phyloP scores from a whole-genome alignment of 2,797 vertebrate species.

The Xenentodon cancila region DNA sequence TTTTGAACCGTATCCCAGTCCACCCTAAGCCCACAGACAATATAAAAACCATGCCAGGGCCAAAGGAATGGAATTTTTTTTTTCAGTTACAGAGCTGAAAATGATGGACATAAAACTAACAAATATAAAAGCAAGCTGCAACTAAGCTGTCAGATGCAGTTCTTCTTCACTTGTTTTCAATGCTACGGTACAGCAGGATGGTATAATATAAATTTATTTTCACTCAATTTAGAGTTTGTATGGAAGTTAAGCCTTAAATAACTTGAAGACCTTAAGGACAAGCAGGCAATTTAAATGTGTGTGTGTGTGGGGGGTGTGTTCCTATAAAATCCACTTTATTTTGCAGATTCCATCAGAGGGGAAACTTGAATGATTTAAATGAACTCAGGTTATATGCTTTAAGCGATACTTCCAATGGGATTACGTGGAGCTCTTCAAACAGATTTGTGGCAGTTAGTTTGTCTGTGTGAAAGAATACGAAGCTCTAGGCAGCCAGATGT shows the following conservation, averaged over 20 bases:
- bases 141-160: slow-evolving; percentile 6
- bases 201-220: background rate
- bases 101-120: slow-evolving; percentile 7
- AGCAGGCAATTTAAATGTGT: slow-evolving; percentile 26
- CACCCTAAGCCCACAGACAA: slow-evolving; percentile 22
- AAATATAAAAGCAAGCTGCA: slow-evolving; percentile 2
- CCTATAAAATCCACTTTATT: slow-evolving; percentile 24
- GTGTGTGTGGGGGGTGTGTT: too few relatives aligned
- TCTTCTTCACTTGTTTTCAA: slow-evolving; percentile 8
- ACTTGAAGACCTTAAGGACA: slow-evolving; percentile 18
- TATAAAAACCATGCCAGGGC: slow-evolving; percentile 4
- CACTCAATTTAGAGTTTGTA: slow-evolving; percentile 3
- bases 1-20: slow-evolving; percentile 30
- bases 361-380: slow-evolving; percentile 60
- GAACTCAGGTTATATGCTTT: slow-evolving; percentile 58
- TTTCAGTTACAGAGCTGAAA: slow-evolving; percentile 19
- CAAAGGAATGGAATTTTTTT: slow-evolving; percentile 13
- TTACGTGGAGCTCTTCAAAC: slow-evolving; percentile 55
- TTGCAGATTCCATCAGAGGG: slow-evolving; percentile 32
- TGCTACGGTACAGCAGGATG: too few relatives aligned
- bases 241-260: slow-evolving; percentile 30
- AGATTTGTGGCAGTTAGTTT: slow-evolving; percentile 53
- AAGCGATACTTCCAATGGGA: slow-evolving; percentile 58
- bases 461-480: slow-evolving; percentile 45
- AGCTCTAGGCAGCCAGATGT: slow-evolving; percentile 74